Conservation (phyloP, 1,140 invertebrate species). For the Brachionus manjavacas region DNA sequence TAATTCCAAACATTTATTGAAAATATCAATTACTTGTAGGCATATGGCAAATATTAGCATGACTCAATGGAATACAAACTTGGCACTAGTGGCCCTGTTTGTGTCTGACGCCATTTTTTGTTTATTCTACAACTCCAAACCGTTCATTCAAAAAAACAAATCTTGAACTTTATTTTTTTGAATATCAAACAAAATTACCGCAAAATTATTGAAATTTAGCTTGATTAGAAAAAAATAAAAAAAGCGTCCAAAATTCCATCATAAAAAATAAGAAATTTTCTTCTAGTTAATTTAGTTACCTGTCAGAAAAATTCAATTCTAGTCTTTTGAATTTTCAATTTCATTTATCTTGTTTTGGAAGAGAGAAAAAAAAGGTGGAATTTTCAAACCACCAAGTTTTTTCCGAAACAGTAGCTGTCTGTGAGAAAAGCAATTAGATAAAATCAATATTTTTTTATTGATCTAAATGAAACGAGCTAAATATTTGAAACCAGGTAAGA, state of each 20-base stretch:
- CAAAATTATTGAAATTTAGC: not conserved
- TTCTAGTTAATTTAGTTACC: not conserved
- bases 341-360: not conserved
- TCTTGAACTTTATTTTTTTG: not conserved
- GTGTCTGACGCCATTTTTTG: not conserved
- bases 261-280: not conserved
- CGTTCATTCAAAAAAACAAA: not conserved
- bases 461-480: not conserved
- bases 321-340: not conserved
- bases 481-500: not conserved
- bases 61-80: not conserved
- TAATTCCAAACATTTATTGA: slow-evolving; percentile 15
- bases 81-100: not conserved
- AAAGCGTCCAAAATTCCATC: not conserved
- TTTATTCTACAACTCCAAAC: not conserved
- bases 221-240: not conserved
- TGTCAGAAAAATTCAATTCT: not conserved
- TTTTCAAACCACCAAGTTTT: not conserved
- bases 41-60: not conserved
- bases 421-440: not conserved
- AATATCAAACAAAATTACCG: not conserved
- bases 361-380: not conserved
- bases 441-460: not conserved
- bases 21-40: slow-evolving; percentile 36
- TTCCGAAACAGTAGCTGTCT: not conserved